A percentile compares a stretch with the other conserved stretches of the same genome.
Evolutionary conservation across 2,797 vertebrate genomes (phyloP).

Genomic region (Hybognathus amarus): DNA sequence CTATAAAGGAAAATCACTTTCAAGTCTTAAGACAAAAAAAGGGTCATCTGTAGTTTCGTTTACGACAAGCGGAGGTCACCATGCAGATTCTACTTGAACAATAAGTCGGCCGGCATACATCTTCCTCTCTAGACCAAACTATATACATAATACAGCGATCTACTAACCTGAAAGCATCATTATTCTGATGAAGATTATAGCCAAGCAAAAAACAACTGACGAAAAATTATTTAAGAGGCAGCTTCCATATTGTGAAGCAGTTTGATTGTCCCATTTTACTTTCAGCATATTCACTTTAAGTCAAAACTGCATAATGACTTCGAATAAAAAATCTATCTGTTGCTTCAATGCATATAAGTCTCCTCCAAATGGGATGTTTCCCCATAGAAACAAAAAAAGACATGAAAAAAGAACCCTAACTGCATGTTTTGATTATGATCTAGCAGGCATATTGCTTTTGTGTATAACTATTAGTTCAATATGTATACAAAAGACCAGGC

Average conservation of each 20-base stretch:
- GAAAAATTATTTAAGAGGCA: conserved; percentile 43
- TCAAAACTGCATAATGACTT: conserved; percentile 53
- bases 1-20: conserved; percentile 58
- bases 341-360: conserved; percentile 33
- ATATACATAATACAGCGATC: conserved; percentile 47
- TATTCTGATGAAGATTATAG: conserved; percentile 39
- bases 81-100: conserved; percentile 75
- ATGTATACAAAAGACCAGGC: conserved; percentile 32
- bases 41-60: conserved; percentile 65
- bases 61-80: conserved; percentile 67
- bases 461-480: conserved; percentile 7
- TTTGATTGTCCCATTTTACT: conserved; percentile 59
- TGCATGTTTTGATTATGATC: conserved; percentile 38
- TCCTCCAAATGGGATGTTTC: conserved; percentile 10
- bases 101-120: conserved; percentile 63
- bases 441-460: conserved; percentile 26
- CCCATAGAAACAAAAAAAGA: conserved; percentile 9
- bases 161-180: conserved; percentile 43
- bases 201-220: conserved; percentile 39
- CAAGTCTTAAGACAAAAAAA: conserved; percentile 60
- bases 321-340: conserved; percentile 44
- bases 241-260: conserved; percentile 54
- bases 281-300: conserved; percentile 53
- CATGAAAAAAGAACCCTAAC: conserved; percentile 65
- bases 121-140: conserved; percentile 36